These are phyloP conservation scores for Merodon equestris DNA, from an alignment of 2,888 invertebrate species.

Conservation along the genomic window DNA sequence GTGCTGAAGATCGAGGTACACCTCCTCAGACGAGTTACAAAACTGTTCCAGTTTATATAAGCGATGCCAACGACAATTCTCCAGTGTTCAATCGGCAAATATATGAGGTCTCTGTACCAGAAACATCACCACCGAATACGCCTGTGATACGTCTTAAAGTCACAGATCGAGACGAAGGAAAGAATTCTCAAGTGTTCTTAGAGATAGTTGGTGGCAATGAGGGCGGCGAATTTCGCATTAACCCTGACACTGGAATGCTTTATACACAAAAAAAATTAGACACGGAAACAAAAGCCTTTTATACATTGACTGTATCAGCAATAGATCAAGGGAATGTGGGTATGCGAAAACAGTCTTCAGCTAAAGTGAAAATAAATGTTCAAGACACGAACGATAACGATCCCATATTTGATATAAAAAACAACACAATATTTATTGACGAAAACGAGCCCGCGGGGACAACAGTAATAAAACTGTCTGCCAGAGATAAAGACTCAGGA, in stretches of 20 bases:
- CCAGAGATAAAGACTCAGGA: constrained; percentile 93
- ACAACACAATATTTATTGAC: constrained; percentile 86
- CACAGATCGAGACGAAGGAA: constrained; percentile 90
- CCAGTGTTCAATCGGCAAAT: constrained; percentile 92
- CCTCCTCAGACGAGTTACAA: constrained; percentile 89
- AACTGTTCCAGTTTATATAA: constrained; percentile 88
- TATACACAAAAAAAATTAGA: constrained; percentile 91
- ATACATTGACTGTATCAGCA: constrained; percentile 93
- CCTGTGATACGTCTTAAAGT: constrained; percentile 93
- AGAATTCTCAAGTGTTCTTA: constrained; percentile 90
- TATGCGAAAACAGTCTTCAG: constrained; percentile 91
- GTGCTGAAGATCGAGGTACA: constrained; percentile 90
- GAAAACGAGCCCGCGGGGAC: constrained; percentile 94
- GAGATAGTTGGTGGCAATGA: constrained; percentile 96
- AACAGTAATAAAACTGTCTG: constrained; percentile 89
- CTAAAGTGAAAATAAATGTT: constrained; percentile 93
- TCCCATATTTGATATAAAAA: constrained; percentile 88
- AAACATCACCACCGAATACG: constrained; percentile 93
- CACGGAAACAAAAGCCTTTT: constrained; percentile 90
- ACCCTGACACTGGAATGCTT: constrained; percentile 92
- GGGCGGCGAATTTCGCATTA: constrained; percentile 91
- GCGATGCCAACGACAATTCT: constrained; percentile 90
- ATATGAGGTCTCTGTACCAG: constrained; percentile 92
- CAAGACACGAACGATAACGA: constrained; percentile 97
- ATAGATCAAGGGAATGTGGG: constrained; percentile 92